Conservation (phyloP, 2,113 vertebrate species). For the Xiphophorus hellerii region DNA sequence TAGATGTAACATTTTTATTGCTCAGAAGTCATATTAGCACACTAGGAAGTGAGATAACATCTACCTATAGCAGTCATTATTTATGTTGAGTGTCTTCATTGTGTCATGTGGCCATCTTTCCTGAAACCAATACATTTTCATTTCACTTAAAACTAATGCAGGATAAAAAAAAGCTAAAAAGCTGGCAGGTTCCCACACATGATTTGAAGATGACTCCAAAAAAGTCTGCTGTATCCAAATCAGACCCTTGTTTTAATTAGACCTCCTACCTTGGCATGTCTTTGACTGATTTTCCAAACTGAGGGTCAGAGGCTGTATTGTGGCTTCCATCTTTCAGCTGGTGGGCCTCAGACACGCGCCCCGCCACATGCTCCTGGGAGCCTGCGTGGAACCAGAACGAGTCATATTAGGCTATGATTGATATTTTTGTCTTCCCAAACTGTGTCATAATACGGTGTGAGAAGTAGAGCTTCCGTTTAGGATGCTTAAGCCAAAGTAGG, state of each 20-base stretch:
- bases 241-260: background rate
- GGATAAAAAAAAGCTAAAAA: too few species aligned
- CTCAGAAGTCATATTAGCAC: too few species aligned
- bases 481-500: background rate
- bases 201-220: too few species aligned
- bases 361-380: conserved; percentile 84
- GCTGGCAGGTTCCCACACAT: too few species aligned
- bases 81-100: too few species aligned
- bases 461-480: background rate
- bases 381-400: conserved; percentile 73
- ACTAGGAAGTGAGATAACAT: too few species aligned
- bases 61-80: too few species aligned
- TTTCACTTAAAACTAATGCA: too few species aligned
- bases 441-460: too few species aligned
- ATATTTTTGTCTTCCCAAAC: background rate
- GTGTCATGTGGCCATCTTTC: too few species aligned
- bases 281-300: conserved; percentile 90
- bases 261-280: conserved; percentile 88
- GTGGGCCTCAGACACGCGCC: conserved; percentile 88
- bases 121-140: too few species aligned
- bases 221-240: background rate
- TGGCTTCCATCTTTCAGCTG: conserved; percentile 86
- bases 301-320: conserved; percentile 76
- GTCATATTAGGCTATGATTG: background rate
- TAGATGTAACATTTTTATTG: too few species aligned